Evolutionary conservation across 2,888 invertebrate species (phyloP).

Genomic region (Caradrina clavipalpis): DNA sequence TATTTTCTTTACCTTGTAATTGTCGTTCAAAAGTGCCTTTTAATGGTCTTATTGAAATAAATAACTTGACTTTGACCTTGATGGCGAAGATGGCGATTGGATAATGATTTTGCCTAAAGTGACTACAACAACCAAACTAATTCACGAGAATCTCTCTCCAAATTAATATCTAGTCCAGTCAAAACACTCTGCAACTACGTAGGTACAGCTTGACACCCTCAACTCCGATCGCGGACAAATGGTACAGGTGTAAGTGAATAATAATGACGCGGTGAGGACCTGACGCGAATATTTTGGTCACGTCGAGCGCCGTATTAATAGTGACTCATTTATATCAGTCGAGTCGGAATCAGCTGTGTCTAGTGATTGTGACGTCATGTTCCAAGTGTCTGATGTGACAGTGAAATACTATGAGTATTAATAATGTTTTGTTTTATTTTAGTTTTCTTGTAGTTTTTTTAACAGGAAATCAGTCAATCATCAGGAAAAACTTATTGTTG

Average conservation of each 20-base stretch:
- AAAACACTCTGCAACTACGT: neutral
- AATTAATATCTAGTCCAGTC: neutral
- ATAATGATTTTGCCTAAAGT: neutral
- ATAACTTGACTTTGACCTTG: too few relatives aligned
- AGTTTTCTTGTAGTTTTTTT: neutral
- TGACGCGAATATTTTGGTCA: constrained; percentile 62
- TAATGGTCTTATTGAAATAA: too few relatives aligned
- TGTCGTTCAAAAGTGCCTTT: too few relatives aligned
- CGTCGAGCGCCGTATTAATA: constrained; percentile 61
- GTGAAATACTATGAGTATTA: constrained; percentile 14
- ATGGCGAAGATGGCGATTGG: too few relatives aligned
- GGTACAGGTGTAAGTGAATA: constrained; percentile 65
- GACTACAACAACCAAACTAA: neutral
- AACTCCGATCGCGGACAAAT: constrained; percentile 53
- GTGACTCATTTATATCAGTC: constrained; percentile 59
- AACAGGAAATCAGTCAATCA: too few relatives aligned
- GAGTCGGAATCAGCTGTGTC: constrained; percentile 31
- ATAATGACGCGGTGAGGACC: constrained; percentile 56
- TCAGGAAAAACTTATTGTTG: too few relatives aligned
- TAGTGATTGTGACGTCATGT: constrained; percentile 34
- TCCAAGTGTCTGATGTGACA: constrained; percentile 28
- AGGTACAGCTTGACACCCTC: neutral
- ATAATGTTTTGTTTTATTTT: neutral
- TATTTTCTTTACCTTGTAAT: too few relatives aligned
- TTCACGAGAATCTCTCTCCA: neutral